phyloP scores from a whole-genome alignment of 2,113 vertebrate genomes.

The Sminthopsis crassicaudata region DNA sequence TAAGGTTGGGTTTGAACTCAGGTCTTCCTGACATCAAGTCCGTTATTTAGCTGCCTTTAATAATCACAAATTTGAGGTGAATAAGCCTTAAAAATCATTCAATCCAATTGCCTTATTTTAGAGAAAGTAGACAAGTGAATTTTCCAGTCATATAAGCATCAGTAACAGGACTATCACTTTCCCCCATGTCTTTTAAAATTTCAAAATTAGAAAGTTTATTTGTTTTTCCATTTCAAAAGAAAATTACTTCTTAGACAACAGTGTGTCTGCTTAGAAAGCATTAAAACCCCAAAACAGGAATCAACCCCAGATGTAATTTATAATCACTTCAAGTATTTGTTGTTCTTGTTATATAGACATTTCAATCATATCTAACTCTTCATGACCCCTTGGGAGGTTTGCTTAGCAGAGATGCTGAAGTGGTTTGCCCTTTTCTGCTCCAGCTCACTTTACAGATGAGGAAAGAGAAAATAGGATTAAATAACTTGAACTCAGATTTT shows the following conservation, averaged over 20 bases:
- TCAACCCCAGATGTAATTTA: neutral
- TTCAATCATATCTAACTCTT: neutral
- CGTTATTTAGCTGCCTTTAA: neutral
- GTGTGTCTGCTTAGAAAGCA: neutral
- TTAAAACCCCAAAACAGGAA: neutral
- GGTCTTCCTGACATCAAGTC: neutral
- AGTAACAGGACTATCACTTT: neutral
- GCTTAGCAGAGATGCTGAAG: neutral
- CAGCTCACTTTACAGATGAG: neutral
- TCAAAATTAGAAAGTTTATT: neutral
- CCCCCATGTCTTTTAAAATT: constrained; percentile 20
- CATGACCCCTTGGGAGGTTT: neutral
- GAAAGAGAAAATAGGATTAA: neutral
- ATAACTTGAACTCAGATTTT: neutral
- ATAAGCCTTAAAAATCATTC: neutral
- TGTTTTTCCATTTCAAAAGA: constrained; percentile 11
- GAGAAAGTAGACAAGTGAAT: neutral
- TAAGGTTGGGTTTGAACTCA: neutral
- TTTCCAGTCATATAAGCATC: neutral
- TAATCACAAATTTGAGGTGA: neutral
- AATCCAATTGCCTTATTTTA: neutral
- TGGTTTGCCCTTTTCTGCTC: neutral
- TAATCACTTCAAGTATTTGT: neutral
- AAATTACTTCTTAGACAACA: neutral
- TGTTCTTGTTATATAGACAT: too few relatives aligned